Base-by-base conservation (phyloP, 2,888 invertebrate genomes). In the Diarsia mendica region DNA sequence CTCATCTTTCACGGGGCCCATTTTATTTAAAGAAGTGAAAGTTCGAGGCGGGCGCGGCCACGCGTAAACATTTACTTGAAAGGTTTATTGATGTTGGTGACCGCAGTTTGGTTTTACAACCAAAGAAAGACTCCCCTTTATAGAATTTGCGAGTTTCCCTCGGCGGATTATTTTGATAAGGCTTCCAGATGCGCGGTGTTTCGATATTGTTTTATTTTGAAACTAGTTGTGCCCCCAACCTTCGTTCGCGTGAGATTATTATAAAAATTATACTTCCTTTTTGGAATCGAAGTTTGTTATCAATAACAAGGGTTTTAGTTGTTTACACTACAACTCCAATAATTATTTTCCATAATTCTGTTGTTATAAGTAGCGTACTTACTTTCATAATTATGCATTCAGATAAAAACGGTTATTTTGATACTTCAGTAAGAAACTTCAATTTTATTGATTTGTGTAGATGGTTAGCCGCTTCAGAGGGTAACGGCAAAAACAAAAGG, bases 21-120 rank as follows among this genome's bases (percentile, higher is more conserved):
- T 93, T 94, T 93, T 94, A 93, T 94, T 94, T 93, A 93, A 94
- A 94, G 93, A 92, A 93, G 91, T 88, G 90, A 91, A 93, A 93
- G 91, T 94, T 93, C 85, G 90, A 86, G 89, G 86, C 91, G 89
- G 79, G 88, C 87, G 92, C 93, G 90, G 91, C 91, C 94, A 90
- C 89, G 93, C 95, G 95, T 94, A 94, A 94, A 94, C 94, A 93
- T 94, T 95, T 91, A 92, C 94, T 94, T 91, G 94, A 93, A 93
- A 94, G 94, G 93, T 95, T 95, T 95, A 95, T 95, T 93, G 95
- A 93, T 92, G 95, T 94, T 93, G 92, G 93, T 93, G 90, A 94
- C 94, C 94, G 90, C 92, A 90, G 91, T 92, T 92, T 89, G 91
- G 92, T 92, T 93, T 92, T 92, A 92, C 91, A 90, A 79, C 90